These are phyloP conservation scores for Hemaris fuciformis DNA, from an alignment of 2,888 invertebrate genomes.

Conservation along the genomic window DNA sequence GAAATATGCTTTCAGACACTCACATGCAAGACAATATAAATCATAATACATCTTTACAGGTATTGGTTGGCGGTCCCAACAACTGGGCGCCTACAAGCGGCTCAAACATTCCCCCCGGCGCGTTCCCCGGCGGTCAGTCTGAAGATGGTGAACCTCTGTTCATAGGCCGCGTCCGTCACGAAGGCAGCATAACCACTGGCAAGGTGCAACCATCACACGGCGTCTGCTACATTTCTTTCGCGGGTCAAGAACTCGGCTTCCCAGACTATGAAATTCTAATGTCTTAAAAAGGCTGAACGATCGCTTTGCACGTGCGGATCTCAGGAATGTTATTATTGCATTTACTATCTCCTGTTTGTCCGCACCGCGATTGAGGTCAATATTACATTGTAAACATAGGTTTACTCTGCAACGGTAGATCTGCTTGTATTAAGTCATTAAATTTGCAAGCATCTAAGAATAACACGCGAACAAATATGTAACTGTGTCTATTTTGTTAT, in stretches of 20 bases:
- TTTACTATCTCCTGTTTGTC: neutral
- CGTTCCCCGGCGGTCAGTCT: slow-evolving; percentile 86
- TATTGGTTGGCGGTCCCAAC: slow-evolving; percentile 82
- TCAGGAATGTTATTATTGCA: neutral
- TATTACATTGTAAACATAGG: slow-evolving; percentile 13
- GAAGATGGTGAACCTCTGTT: slow-evolving; percentile 91
- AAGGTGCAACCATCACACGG: slow-evolving; percentile 93
- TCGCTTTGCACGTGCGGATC: neutral
- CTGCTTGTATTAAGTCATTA: slow-evolving; percentile 10
- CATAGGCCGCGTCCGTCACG: slow-evolving; percentile 89
- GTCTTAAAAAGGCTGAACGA: too few relatives aligned
- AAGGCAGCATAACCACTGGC: slow-evolving; percentile 88
- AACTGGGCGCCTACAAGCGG: slow-evolving; percentile 87
- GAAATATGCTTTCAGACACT: too few relatives aligned
- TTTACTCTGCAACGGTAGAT: slow-evolving; percentile 14
- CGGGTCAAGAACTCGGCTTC: slow-evolving; percentile 89
- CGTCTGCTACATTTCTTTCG: slow-evolving; percentile 91
- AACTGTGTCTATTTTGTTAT: slow-evolving; percentile 16
- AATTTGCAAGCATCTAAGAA: slow-evolving; percentile 28
- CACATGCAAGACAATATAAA: neutral
- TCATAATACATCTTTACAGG: too few relatives aligned
- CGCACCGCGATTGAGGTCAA: neutral
- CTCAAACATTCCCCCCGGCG: slow-evolving; percentile 87
- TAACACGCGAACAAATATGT: neutral
- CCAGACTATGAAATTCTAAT: slow-evolving; percentile 91